phyloP scores from a whole-genome alignment of 2,888 invertebrate genomes.

The Aradus depressus region DNA sequence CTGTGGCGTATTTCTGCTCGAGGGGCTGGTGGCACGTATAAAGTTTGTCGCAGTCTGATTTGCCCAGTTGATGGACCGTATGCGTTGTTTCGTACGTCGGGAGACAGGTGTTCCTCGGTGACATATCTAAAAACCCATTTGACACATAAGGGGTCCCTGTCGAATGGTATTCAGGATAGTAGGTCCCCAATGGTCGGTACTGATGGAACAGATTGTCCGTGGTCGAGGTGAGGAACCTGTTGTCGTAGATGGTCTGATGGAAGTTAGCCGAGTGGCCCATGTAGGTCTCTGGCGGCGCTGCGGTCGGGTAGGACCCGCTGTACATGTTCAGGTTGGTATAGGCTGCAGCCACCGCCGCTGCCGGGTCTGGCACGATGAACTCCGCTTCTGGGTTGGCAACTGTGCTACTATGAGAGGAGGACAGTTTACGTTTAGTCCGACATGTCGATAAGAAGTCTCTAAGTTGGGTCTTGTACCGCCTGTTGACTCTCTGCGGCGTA shows the following conservation, averaged over 20 bases:
- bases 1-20: slow-evolving; percentile 42
- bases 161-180: slow-evolving; percentile 55
- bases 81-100: slow-evolving; percentile 46
- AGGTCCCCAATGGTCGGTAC: slow-evolving; percentile 74
- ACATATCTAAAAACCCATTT: slow-evolving; percentile 73
- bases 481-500: slow-evolving; percentile 68
- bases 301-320: slow-evolving; percentile 58
- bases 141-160: slow-evolving; percentile 55
- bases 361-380: slow-evolving; percentile 48
- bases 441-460: slow-evolving; percentile 88
- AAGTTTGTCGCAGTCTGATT: slow-evolving; percentile 41
- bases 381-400: slow-evolving; percentile 44
- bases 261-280: slow-evolving; percentile 58
- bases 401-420: slow-evolving; percentile 38
- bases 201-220: slow-evolving; percentile 83
- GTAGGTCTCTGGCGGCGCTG: slow-evolving; percentile 47
- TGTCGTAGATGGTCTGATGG: slow-evolving; percentile 51
- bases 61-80: slow-evolving; percentile 25
- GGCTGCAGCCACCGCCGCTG: slow-evolving; percentile 58
- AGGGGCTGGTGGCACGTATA: slow-evolving; percentile 52
- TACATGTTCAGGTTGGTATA: slow-evolving; percentile 59
- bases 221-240: slow-evolving; percentile 60
- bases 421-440: slow-evolving; percentile 61
- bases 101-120: slow-evolving; percentile 48
- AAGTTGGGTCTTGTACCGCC: slow-evolving; percentile 87